These are phyloP conservation scores for Antidorcas marsupialis DNA, from an alignment of 2,113 vertebrate species.

Conservation along the genomic window DNA sequence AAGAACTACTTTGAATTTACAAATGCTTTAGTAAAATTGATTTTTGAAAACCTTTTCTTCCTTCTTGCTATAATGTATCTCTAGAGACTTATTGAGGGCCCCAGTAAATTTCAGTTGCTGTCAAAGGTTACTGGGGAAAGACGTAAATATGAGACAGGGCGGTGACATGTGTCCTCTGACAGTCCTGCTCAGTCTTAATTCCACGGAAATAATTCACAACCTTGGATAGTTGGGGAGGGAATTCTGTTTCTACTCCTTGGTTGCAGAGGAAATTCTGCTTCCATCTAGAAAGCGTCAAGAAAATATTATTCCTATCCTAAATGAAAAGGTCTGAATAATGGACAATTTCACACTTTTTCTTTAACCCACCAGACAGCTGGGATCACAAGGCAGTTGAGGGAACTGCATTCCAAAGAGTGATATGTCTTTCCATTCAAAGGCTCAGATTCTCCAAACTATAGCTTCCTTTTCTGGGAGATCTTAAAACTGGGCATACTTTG, in stretches of 20 bases:
- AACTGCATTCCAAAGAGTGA: background rate
- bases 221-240: background rate
- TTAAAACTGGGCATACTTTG: background rate
- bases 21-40: background rate
- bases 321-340: background rate
- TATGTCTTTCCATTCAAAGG: background rate
- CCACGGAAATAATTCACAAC: background rate
- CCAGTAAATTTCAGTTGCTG: background rate
- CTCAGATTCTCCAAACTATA: background rate
- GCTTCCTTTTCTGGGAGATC: background rate
- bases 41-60: background rate
- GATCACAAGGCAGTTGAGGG: background rate
- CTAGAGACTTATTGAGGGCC: background rate
- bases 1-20: background rate
- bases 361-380: background rate
- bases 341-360: background rate
- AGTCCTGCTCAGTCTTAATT: background rate
- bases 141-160: background rate
- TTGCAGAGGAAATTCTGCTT: background rate
- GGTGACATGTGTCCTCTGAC: background rate
- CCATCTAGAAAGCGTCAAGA: background rate
- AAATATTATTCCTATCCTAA: background rate
- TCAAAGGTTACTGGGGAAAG: background rate
- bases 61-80: background rate
- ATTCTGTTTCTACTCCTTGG: background rate